Base-by-base conservation (phyloP, 2,797 vertebrate genomes). In the Zenarchopterus dispar region DNA sequence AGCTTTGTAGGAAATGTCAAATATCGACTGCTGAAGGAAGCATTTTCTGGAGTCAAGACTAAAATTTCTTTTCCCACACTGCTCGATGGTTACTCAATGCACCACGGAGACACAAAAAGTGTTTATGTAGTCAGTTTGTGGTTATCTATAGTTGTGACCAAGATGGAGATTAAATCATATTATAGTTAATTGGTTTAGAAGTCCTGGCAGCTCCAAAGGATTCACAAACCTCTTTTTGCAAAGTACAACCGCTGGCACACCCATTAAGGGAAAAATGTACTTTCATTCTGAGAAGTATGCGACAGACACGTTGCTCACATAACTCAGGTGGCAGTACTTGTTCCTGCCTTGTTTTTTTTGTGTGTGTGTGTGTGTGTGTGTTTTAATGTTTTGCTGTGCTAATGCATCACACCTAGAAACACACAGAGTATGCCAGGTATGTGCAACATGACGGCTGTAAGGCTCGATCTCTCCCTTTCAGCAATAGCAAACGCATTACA, bases 351-450 rank as follows among this genome's bases (percentile, higher is more conserved):
- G 17, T 58, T 66, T 67, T 77, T 39, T 31, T 72, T 53, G n/a
- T n/a, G n/a, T n/a, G n/a, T n/a, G n/a, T n/a, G n/a, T n/a, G n/a
- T n/a, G n/a, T n/a, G n/a, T n/a, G n/a, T n/a, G n/a, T 48, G 31
- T 60, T 46, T 63, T 80, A 9, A 78, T 82, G 73, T 81, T 65
- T 67, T 17, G 44, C 53, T 47, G 9, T 17, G 46, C 36, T 60
- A 48, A 67, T 60, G 52, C 67, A 67, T 55, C 62, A 36, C 59
- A 59, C 15, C 36, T 62, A 13, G 4, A 62, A 54, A 4, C 9
- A 63, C 45, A 47, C 36, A 15, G 47, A 78, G 65, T 55, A 88
- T 81, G 82, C 50, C 45, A 49, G 71, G 69, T 75, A 90, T 90
- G 84, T 77, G 72, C 10, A 15, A 58, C 62, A 16, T 21, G 67